Evolutionary conservation across 1,140 invertebrate genomes (phyloP).

Genomic region (Prorops nasuta): DNA sequence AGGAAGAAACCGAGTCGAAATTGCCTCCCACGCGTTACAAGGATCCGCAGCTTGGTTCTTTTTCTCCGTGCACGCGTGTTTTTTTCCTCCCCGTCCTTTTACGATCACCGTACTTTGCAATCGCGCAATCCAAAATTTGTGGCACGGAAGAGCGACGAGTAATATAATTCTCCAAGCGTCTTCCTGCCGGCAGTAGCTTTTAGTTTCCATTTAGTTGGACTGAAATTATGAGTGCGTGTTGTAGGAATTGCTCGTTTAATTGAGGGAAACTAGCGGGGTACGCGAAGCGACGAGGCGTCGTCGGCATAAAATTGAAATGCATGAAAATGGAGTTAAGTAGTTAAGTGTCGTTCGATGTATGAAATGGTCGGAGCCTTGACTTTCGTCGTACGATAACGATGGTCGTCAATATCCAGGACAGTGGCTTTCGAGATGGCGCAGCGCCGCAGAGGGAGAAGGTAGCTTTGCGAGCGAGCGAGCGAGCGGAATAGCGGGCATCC

Average conservation of each 20-base stretch:
- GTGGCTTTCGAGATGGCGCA: constrained; percentile 25
- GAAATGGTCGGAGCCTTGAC: not conserved
- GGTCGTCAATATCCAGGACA: constrained; percentile 31
- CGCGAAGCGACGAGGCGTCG: not conserved
- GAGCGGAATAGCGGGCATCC: constrained; percentile 34
- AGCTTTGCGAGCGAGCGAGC: constrained; percentile 34
- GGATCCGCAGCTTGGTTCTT: too few relatives aligned
- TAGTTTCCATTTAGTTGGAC: too few relatives aligned
- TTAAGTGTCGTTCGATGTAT: not conserved
- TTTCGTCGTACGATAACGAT: constrained; percentile 25
- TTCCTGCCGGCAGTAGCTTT: too few relatives aligned
- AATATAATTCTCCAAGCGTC: too few relatives aligned
- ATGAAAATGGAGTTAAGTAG: not conserved
- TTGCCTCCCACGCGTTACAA: too few relatives aligned
- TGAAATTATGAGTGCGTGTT: too few relatives aligned
- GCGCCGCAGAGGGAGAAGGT: constrained; percentile 19
- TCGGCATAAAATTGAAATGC: not conserved
- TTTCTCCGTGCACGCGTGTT: too few relatives aligned
- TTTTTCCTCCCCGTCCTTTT: too few relatives aligned
- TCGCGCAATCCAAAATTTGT: too few relatives aligned
- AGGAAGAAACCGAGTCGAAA: too few relatives aligned
- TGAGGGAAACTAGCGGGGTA: not conserved
- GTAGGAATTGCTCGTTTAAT: not conserved
- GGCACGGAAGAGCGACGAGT: too few relatives aligned
- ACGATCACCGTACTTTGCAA: too few relatives aligned